Evolutionary conservation across 2,113 vertebrate genomes (phyloP).

Genomic region (Dendrocopos noguchii): DNA sequence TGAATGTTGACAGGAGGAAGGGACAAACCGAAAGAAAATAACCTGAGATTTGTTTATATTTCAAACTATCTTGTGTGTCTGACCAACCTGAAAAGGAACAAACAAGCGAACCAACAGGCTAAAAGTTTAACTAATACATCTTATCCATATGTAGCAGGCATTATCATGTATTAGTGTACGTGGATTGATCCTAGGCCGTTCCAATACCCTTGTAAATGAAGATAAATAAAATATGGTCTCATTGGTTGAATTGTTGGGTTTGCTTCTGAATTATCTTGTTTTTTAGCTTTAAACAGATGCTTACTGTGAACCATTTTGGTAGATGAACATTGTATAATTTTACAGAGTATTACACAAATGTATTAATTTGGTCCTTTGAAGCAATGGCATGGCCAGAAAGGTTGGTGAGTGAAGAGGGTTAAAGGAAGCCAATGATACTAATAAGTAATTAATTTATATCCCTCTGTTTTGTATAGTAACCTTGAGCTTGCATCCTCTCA

Average conservation of each 20-base stretch:
- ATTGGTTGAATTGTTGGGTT: neutral
- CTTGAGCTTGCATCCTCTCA: constrained; percentile 87
- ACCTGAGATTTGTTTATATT: neutral
- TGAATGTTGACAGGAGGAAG: neutral
- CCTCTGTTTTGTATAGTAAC: constrained; percentile 89
- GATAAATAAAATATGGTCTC: neutral
- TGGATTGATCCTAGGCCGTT: neutral
- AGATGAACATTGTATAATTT: neutral
- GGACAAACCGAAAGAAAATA: neutral
- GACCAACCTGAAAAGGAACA: neutral
- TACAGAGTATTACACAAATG: neutral
- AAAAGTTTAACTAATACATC: neutral
- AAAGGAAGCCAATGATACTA: constrained; percentile 84
- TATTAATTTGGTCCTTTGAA: constrained; percentile 20
- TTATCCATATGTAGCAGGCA: neutral
- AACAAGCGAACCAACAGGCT: neutral
- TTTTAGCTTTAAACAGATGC: constrained; percentile 20
- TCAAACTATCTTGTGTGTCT: neutral
- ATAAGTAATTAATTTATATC: constrained; percentile 91
- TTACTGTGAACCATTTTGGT: constrained; percentile 24
- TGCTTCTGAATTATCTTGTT: neutral
- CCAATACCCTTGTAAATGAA: neutral
- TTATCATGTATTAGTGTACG: neutral
- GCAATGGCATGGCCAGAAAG: constrained; percentile 7
- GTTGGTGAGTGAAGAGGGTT: constrained; percentile 60